These are phyloP conservation scores for Pterois miles DNA, from an alignment of 2,797 vertebrate species.

Conservation along the genomic window DNA sequence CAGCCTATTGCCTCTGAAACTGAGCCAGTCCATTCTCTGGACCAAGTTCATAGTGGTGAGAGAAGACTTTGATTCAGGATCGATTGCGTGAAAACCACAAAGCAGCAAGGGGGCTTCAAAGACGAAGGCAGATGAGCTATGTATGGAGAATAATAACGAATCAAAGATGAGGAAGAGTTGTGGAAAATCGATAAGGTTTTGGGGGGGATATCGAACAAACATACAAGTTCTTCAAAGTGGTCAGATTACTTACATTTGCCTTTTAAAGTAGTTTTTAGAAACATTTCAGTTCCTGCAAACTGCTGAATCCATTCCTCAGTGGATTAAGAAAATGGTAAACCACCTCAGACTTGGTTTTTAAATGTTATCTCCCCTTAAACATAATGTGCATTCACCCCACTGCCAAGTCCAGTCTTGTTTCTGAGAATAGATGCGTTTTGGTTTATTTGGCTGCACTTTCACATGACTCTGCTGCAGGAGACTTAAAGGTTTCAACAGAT, in stretches of 20 bases:
- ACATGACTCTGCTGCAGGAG: neutral
- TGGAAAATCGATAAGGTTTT: constrained; percentile 23
- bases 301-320: neutral
- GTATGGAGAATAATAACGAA: constrained; percentile 24
- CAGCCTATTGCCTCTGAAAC: constrained; percentile 11
- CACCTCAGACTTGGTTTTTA: neutral
- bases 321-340: neutral
- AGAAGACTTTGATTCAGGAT: constrained; percentile 34
- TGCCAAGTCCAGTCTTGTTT: neutral
- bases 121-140: constrained; percentile 19
- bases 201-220: constrained; percentile 1
- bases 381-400: neutral
- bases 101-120: constrained; percentile 47
- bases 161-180: constrained; percentile 6
- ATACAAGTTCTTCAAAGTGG: constrained; percentile 6
- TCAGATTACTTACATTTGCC: constrained; percentile 7
- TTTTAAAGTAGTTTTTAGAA: constrained; percentile 21
- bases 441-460: constrained; percentile 18
- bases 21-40: constrained; percentile 1
- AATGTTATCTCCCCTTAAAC: neutral
- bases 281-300: constrained; percentile 1
- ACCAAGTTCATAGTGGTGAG: constrained; percentile 7
- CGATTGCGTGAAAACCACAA: constrained; percentile 44
- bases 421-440: neutral
- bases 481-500: neutral